A percentile compares a stretch with the other conserved stretches of the same genome.
Evolutionary conservation across 2,113 vertebrate species (phyloP).

Genomic region (Myrmecophaga tridactyla): DNA sequence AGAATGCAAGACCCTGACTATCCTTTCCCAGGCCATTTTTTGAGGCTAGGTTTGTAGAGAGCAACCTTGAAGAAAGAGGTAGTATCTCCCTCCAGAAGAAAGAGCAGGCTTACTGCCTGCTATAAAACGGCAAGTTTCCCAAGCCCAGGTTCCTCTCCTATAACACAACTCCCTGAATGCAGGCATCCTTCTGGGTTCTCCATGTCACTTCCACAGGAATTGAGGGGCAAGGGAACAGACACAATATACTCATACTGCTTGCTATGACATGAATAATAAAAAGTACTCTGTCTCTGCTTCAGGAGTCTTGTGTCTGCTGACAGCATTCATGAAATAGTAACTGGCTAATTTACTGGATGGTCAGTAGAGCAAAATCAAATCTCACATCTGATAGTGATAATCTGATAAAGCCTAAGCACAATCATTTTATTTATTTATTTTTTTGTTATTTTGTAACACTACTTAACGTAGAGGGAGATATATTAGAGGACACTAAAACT

Average conservation of each 20-base stretch:
- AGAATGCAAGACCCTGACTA: not conserved
- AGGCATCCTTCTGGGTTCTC: not conserved
- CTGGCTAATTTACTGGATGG: not conserved
- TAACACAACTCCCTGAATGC: not conserved
- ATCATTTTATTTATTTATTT: not conserved
- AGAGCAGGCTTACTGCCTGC: not conserved
- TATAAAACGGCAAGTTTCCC: not conserved
- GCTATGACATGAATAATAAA: not conserved
- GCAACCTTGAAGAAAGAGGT: not conserved
- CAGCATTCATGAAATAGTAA: not conserved
- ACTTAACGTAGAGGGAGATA: not conserved
- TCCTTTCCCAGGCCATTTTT: not conserved
- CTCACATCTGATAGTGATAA: not conserved
- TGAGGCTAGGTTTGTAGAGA: not conserved
- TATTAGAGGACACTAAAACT: not conserved
- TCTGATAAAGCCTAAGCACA: not conserved
- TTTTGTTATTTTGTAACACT: not conserved
- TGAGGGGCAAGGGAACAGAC: not conserved
- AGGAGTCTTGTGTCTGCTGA: not conserved
- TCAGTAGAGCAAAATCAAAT: conserved; percentile 16
- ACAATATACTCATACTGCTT: not conserved
- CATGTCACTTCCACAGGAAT: not conserved
- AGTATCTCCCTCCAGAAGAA: not conserved
- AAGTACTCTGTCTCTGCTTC: not conserved
- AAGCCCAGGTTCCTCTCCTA: not conserved